Conservation (phyloP, 2,113 vertebrate genomes). For the Datnioides undecimradiatus region DNA sequence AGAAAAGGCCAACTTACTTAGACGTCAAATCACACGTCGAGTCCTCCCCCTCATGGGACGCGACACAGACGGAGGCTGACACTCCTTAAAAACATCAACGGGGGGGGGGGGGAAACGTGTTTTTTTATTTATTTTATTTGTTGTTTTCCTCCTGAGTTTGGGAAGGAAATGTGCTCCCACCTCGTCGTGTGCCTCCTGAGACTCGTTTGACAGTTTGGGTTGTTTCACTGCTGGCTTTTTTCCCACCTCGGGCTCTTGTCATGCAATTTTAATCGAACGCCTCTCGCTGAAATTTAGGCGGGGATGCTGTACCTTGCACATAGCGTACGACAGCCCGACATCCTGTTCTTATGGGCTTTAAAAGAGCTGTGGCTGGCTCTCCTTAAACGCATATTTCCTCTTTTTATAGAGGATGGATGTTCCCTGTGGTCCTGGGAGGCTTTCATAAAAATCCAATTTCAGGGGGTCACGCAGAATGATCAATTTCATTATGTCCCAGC, state of each 20-base stretch:
- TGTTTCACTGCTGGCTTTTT: slow-evolving; percentile 40
- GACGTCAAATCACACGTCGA: slow-evolving; percentile 30
- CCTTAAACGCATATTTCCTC: slow-evolving; percentile 26
- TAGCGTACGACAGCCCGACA: neutral
- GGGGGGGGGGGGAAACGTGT: too few species aligned
- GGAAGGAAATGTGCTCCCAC: slow-evolving; percentile 28
- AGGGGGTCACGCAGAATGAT: slow-evolving; percentile 69
- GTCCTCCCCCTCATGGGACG: slow-evolving; percentile 17
- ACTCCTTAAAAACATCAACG: slow-evolving; percentile 28
- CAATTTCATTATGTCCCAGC: slow-evolving; percentile 68
- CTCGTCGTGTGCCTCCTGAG: slow-evolving; percentile 35
- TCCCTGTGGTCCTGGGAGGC: slow-evolving; percentile 43
- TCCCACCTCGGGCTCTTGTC: slow-evolving; percentile 54
- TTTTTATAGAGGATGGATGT: slow-evolving; percentile 38
- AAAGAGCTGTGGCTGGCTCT: slow-evolving; percentile 17
- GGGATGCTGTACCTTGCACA: slow-evolving; percentile 2
- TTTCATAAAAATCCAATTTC: slow-evolving; percentile 74
- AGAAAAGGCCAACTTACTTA: slow-evolving; percentile 48
- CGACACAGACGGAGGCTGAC: slow-evolving; percentile 17
- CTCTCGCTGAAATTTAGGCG: slow-evolving; percentile 37
- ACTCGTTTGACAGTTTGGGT: slow-evolving; percentile 54
- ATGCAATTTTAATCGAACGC: slow-evolving; percentile 70
- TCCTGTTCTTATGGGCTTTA: slow-evolving; percentile 22
- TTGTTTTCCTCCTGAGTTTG: slow-evolving; percentile 28
- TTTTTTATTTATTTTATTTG: slow-evolving; percentile 24